Evolutionary conservation across 2,113 vertebrate species (phyloP).

Genomic region (Myrmecobius fasciatus): DNA sequence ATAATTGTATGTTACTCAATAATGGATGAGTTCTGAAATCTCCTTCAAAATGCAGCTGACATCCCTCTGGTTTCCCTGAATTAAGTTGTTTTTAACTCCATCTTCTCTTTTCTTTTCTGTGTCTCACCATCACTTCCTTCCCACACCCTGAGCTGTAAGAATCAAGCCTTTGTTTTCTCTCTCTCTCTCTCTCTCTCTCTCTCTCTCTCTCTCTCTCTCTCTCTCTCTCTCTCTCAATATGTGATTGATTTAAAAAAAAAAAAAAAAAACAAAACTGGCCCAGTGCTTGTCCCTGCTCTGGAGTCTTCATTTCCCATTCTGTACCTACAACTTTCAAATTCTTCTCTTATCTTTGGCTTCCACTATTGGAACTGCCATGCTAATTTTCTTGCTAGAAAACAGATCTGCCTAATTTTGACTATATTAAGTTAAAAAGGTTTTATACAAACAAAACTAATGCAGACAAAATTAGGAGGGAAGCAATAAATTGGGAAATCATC

Average conservation of each 20-base stretch:
- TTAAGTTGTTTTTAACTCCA: not conserved
- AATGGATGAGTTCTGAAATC: not conserved
- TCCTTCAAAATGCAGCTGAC: not conserved
- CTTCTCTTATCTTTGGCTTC: not conserved
- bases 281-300: not conserved
- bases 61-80: not conserved
- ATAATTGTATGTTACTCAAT: not conserved
- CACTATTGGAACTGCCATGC: not conserved
- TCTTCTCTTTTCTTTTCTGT: not conserved
- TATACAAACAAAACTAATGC: too few relatives aligned
- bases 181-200: slow-evolving; percentile 1
- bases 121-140: not conserved
- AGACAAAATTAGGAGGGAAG: too few relatives aligned
- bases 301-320: not conserved
- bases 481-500: too few relatives aligned
- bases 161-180: not conserved
- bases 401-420: too few relatives aligned
- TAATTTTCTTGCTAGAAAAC: not conserved
- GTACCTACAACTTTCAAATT: not conserved
- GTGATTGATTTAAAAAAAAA: not conserved
- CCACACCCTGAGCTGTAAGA: not conserved
- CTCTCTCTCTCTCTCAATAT: not conserved
- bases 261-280: not conserved
- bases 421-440: too few relatives aligned
- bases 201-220: not conserved